phyloP scores from a whole-genome alignment of 2,888 invertebrate species.

The Antitype chi region DNA sequence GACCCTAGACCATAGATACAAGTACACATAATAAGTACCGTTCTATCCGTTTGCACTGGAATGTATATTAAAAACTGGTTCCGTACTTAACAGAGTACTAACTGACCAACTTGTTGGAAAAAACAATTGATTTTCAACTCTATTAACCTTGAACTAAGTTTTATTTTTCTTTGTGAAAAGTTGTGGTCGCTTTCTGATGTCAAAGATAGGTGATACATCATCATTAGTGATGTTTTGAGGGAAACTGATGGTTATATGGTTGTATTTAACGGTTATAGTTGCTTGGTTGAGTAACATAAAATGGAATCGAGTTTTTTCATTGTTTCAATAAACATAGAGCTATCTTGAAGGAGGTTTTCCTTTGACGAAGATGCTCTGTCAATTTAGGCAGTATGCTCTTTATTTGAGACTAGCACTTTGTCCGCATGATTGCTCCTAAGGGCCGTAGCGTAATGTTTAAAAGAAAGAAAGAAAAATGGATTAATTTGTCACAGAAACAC shows the following conservation, averaged over 20 bases:
- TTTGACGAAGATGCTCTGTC: neutral
- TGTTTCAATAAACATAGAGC: slow-evolving; percentile 21
- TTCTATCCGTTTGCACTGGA: slow-evolving; percentile 73
- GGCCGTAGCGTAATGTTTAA: too few relatives aligned
- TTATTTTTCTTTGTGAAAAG: slow-evolving; percentile 11
- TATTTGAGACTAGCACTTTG: neutral
- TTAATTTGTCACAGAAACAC: too few relatives aligned
- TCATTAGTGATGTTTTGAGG: slow-evolving; percentile 55
- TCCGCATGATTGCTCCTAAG: too few relatives aligned
- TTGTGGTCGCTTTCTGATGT: slow-evolving; percentile 50
- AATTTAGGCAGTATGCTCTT: neutral
- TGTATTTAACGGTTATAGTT: slow-evolving; percentile 33
- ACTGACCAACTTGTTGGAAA: slow-evolving; percentile 69
- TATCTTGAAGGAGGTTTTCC: slow-evolving; percentile 19
- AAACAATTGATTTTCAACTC: slow-evolving; percentile 42
- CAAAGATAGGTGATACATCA: slow-evolving; percentile 62
- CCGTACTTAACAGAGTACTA: slow-evolving; percentile 76
- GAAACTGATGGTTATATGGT: slow-evolving; percentile 26
- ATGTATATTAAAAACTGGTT: slow-evolving; percentile 82
- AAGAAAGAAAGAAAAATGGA: too few relatives aligned
- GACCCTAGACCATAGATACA: slow-evolving; percentile 51
- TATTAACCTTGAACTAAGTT: slow-evolving; percentile 13
- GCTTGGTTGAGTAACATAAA: slow-evolving; percentile 9
- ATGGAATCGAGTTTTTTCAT: slow-evolving; percentile 36
- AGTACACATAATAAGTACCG: slow-evolving; percentile 70